Percentiles rank a stretch among this genome's conserved stretches.
These are phyloP conservation scores for Arizona elegans DNA, from an alignment of 2,113 vertebrate genomes.

Conservation along the genomic window DNA sequence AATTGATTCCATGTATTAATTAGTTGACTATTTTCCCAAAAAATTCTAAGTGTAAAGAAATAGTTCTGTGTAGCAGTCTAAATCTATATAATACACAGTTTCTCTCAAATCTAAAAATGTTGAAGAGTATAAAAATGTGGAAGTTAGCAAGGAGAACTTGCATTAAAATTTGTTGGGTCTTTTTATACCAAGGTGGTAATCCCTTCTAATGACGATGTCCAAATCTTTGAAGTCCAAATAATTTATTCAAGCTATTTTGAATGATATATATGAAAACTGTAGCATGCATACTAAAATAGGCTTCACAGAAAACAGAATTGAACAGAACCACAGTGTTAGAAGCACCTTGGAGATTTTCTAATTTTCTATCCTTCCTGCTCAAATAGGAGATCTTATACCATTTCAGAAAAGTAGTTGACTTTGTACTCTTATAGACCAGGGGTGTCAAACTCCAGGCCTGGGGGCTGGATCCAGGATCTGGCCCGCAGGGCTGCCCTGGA, in stretches of 20 bases:
- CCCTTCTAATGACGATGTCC: not conserved
- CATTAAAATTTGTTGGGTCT: not conserved
- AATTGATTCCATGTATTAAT: slow-evolving; percentile 44
- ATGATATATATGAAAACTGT: not conserved
- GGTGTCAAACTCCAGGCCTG: no score
- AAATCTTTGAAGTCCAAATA: not conserved
- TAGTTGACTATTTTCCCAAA: slow-evolving; percentile 44
- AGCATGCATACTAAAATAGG: not conserved
- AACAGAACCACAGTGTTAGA: not conserved
- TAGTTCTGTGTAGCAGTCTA: not conserved
- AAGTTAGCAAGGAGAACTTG: not conserved
- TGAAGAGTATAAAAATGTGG: not conserved
- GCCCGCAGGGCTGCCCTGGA: no score
- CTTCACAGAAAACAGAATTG: not conserved
- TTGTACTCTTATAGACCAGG: no score
- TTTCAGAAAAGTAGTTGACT: no score
- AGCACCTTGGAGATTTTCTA: no score
- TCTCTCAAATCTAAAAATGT: not conserved
- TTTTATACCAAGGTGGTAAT: not conserved
- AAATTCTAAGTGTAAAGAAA: not conserved
- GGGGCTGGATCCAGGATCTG: no score
- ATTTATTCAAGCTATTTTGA: not conserved
- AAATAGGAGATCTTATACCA: no score
- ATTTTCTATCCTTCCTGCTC: no score
- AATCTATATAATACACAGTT: not conserved